Evolutionary conservation across 1,140 invertebrate species (phyloP), one percentile per base, ranked within the genome.

Genomic region (Popillia japonica): DNA sequence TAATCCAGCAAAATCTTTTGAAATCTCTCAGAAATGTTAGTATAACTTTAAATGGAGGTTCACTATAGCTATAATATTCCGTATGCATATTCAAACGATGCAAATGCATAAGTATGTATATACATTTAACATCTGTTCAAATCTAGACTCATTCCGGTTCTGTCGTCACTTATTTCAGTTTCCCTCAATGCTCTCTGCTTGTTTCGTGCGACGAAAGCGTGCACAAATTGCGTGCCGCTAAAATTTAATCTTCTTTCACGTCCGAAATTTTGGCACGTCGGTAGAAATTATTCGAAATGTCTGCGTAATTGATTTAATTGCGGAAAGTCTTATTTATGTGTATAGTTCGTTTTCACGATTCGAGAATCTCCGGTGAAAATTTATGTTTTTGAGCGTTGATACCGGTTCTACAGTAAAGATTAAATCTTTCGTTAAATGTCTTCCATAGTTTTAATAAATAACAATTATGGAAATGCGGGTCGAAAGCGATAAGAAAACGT

Each of bases 241-340:
- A 68, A 68, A 68, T 68, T 68, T 68, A 68, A 68, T 68, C 61
- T 68, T 68, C 61, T 68, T 68, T 14, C 61, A 20, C 61, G 23
- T 68, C 61, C 22, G 22, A 34, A 68, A 68, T 68, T 68, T 68
- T 68, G 61, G 61, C 61, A 68, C 61, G 61, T 68, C 61, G 20
- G 61, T 10, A 20, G 61, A 68, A 68, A 68, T 68, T 68, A 68
- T 68, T 68, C 61, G 61, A 68, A 68, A 68, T 27, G 61, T 68
- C 61, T 17, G 22, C 22, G 61, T 68, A 68, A 68, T 68, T 68
- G 61, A 68, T 68, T 68, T 68, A 68, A 68, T 68, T 68, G 61
- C 61, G 61, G 61, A 68, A 68, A 68, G 61, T 68, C 61, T 68
- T 68, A 68, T 68, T 68, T 68, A 68, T 68, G 61, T 68, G 22